Percentiles rank a stretch among this genome's conserved stretches.
Evolutionary conservation across 2,113 vertebrate genomes (phyloP).

Genomic region (Stigmatopora argus): DNA sequence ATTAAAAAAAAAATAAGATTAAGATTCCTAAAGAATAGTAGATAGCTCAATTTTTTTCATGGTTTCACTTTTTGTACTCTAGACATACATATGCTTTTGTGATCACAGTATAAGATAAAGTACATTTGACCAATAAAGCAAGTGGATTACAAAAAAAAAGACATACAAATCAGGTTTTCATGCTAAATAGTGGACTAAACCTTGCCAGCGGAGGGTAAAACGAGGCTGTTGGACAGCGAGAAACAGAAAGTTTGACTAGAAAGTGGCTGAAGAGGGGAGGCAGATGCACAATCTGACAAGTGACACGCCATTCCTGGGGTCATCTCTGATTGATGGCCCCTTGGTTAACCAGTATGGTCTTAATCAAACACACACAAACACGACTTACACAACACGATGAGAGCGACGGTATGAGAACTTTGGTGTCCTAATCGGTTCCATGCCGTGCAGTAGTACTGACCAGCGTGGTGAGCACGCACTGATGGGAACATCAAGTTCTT

Average conservation of each 20-base stretch:
- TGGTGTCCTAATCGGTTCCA: constrained; percentile 64
- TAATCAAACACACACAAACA: not conserved
- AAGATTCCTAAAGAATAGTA: too few relatives aligned
- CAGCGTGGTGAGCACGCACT: constrained; percentile 59
- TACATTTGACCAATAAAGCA: not conserved
- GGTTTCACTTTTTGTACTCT: not conserved
- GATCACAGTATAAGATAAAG: not conserved
- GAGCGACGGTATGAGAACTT: constrained; percentile 46
- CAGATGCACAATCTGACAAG: not conserved
- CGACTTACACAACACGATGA: constrained; percentile 71
- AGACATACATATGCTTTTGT: not conserved
- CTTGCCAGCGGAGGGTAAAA: not conserved
- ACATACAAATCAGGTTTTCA: not conserved
- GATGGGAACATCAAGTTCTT: constrained; percentile 63
- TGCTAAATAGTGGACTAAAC: not conserved
- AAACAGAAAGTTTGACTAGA: not conserved
- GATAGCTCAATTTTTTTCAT: not conserved
- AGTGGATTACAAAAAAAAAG: not conserved
- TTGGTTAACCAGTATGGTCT: not conserved
- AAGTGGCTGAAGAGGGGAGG: not conserved
- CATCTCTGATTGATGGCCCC: not conserved
- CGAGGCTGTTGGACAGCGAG: not conserved
- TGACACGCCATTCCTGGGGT: not conserved
- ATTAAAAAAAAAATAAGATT: too few relatives aligned
- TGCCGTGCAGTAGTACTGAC: constrained; percentile 70